phyloP scores from a whole-genome alignment of 2,888 invertebrate species.

The Eupithecia tripunctaria region DNA sequence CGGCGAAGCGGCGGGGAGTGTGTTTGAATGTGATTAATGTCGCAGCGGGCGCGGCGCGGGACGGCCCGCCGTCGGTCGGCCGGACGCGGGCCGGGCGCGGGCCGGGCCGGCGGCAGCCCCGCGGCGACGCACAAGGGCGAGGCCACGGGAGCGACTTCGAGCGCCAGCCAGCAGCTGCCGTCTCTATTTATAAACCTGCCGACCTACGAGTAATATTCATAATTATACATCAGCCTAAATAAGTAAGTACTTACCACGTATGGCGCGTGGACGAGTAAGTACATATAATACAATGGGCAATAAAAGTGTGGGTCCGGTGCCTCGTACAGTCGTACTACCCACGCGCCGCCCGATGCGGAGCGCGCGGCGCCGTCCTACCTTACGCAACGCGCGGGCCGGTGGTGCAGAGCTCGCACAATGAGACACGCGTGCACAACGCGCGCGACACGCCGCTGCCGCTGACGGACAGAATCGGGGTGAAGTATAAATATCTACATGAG shows the following conservation, averaged over 20 bases:
- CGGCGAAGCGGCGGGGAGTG: background rate
- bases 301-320: background rate
- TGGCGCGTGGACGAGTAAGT: background rate
- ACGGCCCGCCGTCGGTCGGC: too few species aligned
- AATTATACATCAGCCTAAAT: background rate
- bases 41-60: background rate
- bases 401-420: too few species aligned
- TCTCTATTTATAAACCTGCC: background rate
- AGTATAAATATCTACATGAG: constrained; percentile 21
- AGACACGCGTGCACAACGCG: too few species aligned
- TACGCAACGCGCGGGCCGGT: too few species aligned
- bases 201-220: background rate
- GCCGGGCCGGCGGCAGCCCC: background rate
- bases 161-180: background rate
- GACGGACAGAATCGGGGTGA: background rate
- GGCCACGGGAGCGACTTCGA: background rate
- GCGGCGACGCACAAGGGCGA: background rate
- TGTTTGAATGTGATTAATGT: constrained; percentile 9
- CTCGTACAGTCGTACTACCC: too few species aligned
- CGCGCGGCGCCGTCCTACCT: too few species aligned
- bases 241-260: background rate
- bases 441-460: too few species aligned
- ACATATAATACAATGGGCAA: background rate
- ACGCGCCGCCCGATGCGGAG: too few species aligned
- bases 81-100: background rate